phyloP scores from a whole-genome alignment of 2,797 vertebrate genomes.

The Lepus townsendii region DNA sequence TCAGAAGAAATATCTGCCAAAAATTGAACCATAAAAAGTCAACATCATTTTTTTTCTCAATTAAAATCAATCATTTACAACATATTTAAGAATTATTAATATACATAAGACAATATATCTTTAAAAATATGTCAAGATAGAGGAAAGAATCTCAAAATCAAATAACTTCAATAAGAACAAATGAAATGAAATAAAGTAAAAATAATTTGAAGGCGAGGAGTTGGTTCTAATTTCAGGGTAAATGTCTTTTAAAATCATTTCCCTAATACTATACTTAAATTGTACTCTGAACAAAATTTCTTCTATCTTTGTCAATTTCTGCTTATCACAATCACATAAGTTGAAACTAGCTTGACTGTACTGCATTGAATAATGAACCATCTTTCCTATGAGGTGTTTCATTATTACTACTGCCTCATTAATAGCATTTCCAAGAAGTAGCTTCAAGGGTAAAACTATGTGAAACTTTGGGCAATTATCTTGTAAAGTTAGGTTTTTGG shows the following conservation, averaged over 20 bases:
- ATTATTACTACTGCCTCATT: constrained; percentile 49
- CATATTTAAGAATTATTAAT: constrained; percentile 40
- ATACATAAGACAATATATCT: background rate
- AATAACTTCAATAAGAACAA: constrained; percentile 66
- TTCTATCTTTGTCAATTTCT: constrained; percentile 69
- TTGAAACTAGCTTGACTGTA: constrained; percentile 45
- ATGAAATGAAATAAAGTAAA: constrained; percentile 28
- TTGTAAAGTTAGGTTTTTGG: background rate
- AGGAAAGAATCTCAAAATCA: constrained; percentile 21
- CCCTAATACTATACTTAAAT: constrained; percentile 71
- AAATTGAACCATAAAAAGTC: constrained; percentile 44
- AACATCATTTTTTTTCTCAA: constrained; percentile 64
- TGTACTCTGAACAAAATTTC: constrained; percentile 37
- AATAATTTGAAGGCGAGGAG: constrained; percentile 49
- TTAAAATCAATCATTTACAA: constrained; percentile 66
- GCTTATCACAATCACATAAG: constrained; percentile 57
- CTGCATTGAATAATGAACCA: constrained; percentile 62
- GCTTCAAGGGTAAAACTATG: constrained; percentile 52
- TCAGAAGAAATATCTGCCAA: constrained; percentile 60
- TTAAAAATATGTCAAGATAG: constrained; percentile 51
- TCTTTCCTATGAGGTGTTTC: constrained; percentile 39
- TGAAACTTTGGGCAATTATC: constrained; percentile 42
- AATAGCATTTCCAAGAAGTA: constrained; percentile 57
- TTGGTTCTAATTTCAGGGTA: constrained; percentile 58
- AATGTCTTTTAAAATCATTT: constrained; percentile 66